Evolutionary conservation across 2,113 vertebrate species (phyloP).

Genomic region (Camelus bactrianus): DNA sequence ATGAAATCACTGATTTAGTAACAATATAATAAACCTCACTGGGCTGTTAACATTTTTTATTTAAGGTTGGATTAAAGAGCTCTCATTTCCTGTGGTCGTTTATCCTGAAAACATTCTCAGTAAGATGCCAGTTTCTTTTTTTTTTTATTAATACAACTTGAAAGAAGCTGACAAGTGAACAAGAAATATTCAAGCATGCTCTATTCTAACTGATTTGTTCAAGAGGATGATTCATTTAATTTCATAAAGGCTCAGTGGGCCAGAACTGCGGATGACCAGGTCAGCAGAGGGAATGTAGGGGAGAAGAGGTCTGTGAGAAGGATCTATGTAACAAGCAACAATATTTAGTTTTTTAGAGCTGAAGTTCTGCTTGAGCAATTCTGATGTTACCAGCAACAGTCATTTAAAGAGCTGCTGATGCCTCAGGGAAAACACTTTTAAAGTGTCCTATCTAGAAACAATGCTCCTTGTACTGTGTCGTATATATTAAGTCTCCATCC

Average conservation of each 20-base stretch:
- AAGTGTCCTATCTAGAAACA: slow-evolving; percentile 70
- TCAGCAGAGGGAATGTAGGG: slow-evolving; percentile 72
- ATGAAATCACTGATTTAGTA: slow-evolving; percentile 49
- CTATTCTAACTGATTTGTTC: slow-evolving; percentile 78
- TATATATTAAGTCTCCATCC: slow-evolving; percentile 54
- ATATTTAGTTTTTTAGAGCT: slow-evolving; percentile 79
- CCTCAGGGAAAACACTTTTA: slow-evolving; percentile 79
- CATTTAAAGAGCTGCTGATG: slow-evolving; percentile 76
- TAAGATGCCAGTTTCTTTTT: slow-evolving; percentile 37
- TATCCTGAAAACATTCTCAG: slow-evolving; percentile 72
- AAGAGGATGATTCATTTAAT: slow-evolving; percentile 83
- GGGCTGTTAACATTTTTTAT: slow-evolving; percentile 67
- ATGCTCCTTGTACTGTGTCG: slow-evolving; percentile 52
- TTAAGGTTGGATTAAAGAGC: slow-evolving; percentile 66
- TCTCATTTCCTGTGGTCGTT: slow-evolving; percentile 62
- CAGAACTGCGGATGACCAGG: slow-evolving; percentile 80
- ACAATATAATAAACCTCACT: slow-evolving; percentile 56
- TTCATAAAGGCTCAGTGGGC: slow-evolving; percentile 78
- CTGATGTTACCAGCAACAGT: slow-evolving; percentile 75
- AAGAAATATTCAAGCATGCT: slow-evolving; percentile 77
- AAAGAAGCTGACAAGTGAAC: slow-evolving; percentile 79
- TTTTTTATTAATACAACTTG: slow-evolving; percentile 70
- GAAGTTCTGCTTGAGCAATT: slow-evolving; percentile 81
- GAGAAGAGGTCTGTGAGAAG: slow-evolving; percentile 74
- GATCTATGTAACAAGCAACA: slow-evolving; percentile 77